Evolutionary conservation across 2,113 vertebrate genomes (phyloP).

Genomic region (Pluvialis apricaria): DNA sequence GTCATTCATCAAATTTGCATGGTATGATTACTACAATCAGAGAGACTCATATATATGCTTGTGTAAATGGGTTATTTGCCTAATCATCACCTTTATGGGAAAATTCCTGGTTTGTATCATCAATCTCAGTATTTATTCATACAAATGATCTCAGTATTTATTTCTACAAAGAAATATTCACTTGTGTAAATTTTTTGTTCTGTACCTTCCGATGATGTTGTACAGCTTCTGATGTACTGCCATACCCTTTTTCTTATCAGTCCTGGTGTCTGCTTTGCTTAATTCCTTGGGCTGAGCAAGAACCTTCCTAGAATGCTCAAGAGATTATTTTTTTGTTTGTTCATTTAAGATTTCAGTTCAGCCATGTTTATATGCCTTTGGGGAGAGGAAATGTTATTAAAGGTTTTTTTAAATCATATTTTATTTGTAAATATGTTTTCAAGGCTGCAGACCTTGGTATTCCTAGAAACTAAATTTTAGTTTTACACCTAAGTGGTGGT

Average conservation of each 20-base stretch:
- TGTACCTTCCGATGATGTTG: background rate
- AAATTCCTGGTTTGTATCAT: background rate
- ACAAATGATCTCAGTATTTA: background rate
- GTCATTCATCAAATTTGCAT: background rate
- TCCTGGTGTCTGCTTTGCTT: background rate
- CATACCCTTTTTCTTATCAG: background rate
- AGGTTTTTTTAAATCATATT: background rate
- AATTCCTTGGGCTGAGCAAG: background rate
- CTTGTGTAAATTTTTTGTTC: background rate
- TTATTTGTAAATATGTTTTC: background rate
- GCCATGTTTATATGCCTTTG: background rate
- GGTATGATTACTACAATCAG: background rate
- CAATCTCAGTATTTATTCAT: background rate
- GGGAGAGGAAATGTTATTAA: background rate
- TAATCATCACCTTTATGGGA: background rate
- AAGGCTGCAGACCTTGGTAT: background rate
- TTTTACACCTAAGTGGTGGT: background rate
- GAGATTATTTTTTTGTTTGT: background rate
- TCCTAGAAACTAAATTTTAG: background rate
- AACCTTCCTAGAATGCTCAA: background rate
- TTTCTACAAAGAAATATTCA: background rate
- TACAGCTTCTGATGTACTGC: background rate
- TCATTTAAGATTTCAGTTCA: background rate
- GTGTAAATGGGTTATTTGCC: background rate
- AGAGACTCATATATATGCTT: background rate